Base-by-base conservation (phyloP, 2,113 vertebrate species). In the Egretta garzetta region DNA sequence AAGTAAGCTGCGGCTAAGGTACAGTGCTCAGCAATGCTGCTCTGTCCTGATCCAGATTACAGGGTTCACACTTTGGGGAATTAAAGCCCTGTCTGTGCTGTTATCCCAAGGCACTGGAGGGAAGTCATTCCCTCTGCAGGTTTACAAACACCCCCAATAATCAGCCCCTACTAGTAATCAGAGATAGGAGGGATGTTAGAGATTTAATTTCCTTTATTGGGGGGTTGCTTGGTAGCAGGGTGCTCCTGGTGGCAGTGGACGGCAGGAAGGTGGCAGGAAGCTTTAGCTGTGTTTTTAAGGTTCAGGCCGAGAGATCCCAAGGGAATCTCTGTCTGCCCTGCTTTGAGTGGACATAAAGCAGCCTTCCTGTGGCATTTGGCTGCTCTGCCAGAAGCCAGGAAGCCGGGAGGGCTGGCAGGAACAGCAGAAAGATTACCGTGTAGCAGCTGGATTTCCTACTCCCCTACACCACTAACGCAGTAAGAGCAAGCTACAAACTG, bases 321-420 rank as follows among this genome's bases (percentile, higher is more conserved):
- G 92, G 82, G 93, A 71, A 73, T 77, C 22, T 66, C 28, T 58
- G 58, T 43, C 39, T 79, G 87, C 24, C 37, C 64, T 94, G 84
- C 60, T 76, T 16, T 1, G 1, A 10, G n/a, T 4, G 47, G 71
- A 91, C 73, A 59, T 6, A 80, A 9, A 85, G 58, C 91, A 88
- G 66, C 87, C 86, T 95, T 93, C 89, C 93, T 90, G 83, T 45
- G 58, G 35, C 76, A 15, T 28, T 18, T 67, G 84, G 81, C 96
- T 90, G 77, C 2, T 56, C 15, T 88, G 90, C 96, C 96, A 95
- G 95, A 35, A 94, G 87, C 53, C 97, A 96, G 97, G 95, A 95
- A 96, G 95, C 76, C 60, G 4, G 86, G 56, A 89, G 80, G 81
- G 75, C 90, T 96, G 93, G 93, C 95, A 96, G 92, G 96, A 95